These are phyloP conservation scores for Matsumurasca onukii DNA, from an alignment of 1,140 invertebrate species.

Conservation along the genomic window DNA sequence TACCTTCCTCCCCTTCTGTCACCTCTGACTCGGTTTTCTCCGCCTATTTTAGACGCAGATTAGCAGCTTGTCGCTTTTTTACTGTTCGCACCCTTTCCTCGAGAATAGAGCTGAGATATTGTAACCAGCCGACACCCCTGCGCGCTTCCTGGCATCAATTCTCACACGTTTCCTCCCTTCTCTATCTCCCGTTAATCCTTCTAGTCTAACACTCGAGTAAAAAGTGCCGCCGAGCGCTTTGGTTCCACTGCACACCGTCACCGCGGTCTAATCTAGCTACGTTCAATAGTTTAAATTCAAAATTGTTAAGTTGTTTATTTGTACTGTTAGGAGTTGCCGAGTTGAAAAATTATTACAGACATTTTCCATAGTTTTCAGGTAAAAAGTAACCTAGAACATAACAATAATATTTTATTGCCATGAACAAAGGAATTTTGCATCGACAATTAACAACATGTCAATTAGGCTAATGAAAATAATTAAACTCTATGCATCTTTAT, in stretches of 20 bases:
- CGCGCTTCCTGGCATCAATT: constrained; percentile 16
- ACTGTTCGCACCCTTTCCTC: constrained; percentile 10
- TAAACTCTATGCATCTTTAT: no score
- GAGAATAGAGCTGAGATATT: constrained; percentile 20
- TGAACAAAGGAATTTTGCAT: no score
- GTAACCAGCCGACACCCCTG: background rate
- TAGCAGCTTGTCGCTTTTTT: constrained; percentile 24
- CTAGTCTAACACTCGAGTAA: background rate
- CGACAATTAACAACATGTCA: no score
- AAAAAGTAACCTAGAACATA: no score
- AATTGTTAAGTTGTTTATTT: no score
- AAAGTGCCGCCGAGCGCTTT: constrained; percentile 17
- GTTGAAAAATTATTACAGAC: no score
- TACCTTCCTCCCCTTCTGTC: background rate
- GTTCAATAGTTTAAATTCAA: no score
- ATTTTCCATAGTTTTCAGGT: no score
- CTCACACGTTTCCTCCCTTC: background rate
- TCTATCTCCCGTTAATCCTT: constrained; percentile 8
- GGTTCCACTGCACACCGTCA: background rate
- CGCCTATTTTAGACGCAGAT: constrained; percentile 5
- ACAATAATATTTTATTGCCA: no score
- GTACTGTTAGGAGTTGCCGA: no score
- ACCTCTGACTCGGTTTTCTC: background rate
- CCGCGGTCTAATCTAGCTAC: no score
- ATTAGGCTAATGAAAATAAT: no score